A percentile compares a stretch with the other conserved stretches of the same genome.
phyloP scores from a whole-genome alignment of 1,140 invertebrate genomes.

The Eciton burchellii region DNA sequence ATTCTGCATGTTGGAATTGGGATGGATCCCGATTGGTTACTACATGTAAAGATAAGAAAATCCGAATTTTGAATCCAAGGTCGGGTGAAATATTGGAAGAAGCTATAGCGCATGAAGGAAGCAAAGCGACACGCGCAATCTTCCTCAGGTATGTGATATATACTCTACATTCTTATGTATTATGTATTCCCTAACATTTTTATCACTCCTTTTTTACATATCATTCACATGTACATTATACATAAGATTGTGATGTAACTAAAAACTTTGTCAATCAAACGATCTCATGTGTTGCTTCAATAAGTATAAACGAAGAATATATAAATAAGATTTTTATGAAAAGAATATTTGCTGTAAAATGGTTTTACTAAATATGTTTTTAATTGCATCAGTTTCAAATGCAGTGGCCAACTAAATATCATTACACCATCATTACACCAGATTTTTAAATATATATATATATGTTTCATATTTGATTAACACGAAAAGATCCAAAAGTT shows the following conservation, averaged over 20 bases:
- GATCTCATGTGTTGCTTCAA: not conserved
- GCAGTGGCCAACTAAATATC: not conserved
- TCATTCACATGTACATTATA: constrained; percentile 11
- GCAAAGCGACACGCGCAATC: constrained; percentile 97
- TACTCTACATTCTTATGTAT: not conserved
- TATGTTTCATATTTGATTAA: constrained; percentile 2
- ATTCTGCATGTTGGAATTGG: constrained; percentile 98
- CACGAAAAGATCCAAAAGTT: not conserved
- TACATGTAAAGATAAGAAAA: constrained; percentile 99
- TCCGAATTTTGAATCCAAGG: constrained; percentile 97
- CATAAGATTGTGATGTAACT: constrained; percentile 4
- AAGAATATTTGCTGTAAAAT: not conserved
- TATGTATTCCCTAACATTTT: not conserved
- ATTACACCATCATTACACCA: not conserved
- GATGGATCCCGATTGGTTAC: constrained; percentile 98
- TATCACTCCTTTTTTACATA: constrained; percentile 22
- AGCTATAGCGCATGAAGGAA: constrained; percentile 97
- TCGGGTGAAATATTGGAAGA: constrained; percentile 95
- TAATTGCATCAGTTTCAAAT: not conserved
- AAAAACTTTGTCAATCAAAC: not conserved
- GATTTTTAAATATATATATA: not conserved
- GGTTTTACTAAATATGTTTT: not conserved
- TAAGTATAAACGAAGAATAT: not conserved
- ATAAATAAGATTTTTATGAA: not conserved
- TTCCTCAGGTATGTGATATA: constrained; percentile 90